Conservation (phyloP, 2,888 invertebrate species). For the Panzeria rudis region DNA sequence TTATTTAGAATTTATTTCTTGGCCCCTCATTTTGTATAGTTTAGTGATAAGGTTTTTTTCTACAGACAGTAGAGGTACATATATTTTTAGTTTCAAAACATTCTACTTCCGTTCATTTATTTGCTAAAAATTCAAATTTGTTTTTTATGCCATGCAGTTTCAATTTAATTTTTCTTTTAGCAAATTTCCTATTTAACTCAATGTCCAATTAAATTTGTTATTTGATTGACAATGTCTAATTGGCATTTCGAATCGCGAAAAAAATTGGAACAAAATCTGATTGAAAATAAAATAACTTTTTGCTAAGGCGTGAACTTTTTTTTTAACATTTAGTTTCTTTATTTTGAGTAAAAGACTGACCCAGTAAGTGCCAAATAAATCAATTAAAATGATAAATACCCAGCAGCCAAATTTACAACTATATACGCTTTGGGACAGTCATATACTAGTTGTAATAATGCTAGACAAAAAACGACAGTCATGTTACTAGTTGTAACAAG, state of each 20-base stretch:
- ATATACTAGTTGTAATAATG: too few species aligned
- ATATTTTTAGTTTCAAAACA: not conserved
- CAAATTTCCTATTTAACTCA: not conserved
- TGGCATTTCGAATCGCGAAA: not conserved
- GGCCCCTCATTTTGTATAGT: too few species aligned
- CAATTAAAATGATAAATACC: not conserved
- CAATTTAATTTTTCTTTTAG: not conserved
- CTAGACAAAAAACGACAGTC: too few species aligned
- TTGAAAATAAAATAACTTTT: not conserved
- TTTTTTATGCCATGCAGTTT: not conserved
- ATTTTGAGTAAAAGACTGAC: not conserved
- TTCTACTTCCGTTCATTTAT: slow-evolving; percentile 1
- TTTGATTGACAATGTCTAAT: slow-evolving; percentile 2
- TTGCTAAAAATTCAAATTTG: not conserved
- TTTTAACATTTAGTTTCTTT: not conserved
- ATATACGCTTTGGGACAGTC: too few species aligned
- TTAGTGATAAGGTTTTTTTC: too few species aligned
- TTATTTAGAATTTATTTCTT: too few species aligned
- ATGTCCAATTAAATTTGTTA: not conserved
- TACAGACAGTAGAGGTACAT: too few species aligned
- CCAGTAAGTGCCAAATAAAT: not conserved
- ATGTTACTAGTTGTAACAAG: too few species aligned
- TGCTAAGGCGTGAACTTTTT: not conserved
- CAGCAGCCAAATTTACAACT: too few species aligned
- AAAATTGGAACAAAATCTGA: not conserved